Evolutionary conservation across 2,888 invertebrate genomes (phyloP).

Genomic region (Germaria angustata): DNA sequence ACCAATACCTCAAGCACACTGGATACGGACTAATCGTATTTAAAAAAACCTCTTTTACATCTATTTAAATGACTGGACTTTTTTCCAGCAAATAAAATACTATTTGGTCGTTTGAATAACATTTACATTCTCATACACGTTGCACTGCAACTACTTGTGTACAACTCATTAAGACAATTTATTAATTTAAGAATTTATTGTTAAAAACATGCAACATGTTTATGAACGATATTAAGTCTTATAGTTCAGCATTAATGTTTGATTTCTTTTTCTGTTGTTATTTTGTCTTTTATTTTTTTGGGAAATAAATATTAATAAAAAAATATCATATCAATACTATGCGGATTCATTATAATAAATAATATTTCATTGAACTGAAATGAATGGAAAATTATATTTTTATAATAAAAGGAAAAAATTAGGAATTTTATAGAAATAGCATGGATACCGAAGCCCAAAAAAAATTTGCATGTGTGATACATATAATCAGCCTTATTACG

Average conservation of each 20-base stretch:
- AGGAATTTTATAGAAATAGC: neutral
- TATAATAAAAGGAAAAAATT: neutral
- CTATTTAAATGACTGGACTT: neutral
- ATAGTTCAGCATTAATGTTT: slow-evolving; percentile 11
- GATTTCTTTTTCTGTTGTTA: neutral
- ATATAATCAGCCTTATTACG: too few species aligned
- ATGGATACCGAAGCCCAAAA: too few species aligned
- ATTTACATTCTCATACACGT: slow-evolving; percentile 35
- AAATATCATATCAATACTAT: slow-evolving; percentile 58
- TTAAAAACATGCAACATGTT: slow-evolving; percentile 66
- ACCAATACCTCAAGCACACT: slow-evolving; percentile 1
- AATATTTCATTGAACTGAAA: slow-evolving; percentile 54
- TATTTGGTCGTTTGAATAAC: slow-evolving; percentile 8
- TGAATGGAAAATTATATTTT: slow-evolving; percentile 26
- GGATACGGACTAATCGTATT: neutral
- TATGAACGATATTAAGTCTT: neutral
- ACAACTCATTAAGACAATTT: slow-evolving; percentile 67
- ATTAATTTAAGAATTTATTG: slow-evolving; percentile 66
- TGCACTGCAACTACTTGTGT: slow-evolving; percentile 37
- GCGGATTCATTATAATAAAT: slow-evolving; percentile 61
- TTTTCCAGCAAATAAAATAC: neutral
- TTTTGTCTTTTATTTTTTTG: neutral
- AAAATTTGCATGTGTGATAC: too few species aligned
- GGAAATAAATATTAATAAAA: slow-evolving; percentile 22
- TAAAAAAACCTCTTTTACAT: neutral